Conservation (phyloP, 2,888 invertebrate genomes). For the Chironomus riparius region DNA sequence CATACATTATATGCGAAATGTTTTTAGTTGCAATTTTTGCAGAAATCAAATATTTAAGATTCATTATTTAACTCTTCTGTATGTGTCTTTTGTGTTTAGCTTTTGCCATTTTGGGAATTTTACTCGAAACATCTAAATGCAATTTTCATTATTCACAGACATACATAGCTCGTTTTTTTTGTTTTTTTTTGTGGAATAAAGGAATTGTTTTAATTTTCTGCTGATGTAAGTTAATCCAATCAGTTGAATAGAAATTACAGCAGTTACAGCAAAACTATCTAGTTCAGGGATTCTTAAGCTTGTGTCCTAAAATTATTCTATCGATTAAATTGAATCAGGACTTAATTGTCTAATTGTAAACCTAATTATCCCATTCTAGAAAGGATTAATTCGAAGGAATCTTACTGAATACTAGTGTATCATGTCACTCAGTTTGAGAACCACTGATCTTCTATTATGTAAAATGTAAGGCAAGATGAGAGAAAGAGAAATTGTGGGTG, state of each 20-base stretch:
- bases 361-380: too few relatives aligned
- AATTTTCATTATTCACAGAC: background rate
- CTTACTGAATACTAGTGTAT: too few relatives aligned
- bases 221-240: slow-evolving; percentile 4
- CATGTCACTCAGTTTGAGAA: too few relatives aligned
- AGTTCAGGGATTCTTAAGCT: background rate
- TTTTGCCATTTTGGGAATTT: background rate
- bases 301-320: too few relatives aligned
- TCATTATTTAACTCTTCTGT: background rate
- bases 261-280: background rate
- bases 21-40: background rate
- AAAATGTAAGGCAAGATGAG: too few relatives aligned
- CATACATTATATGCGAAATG: background rate
- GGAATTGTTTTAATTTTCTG: slow-evolving; percentile 5
- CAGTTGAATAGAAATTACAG: background rate
- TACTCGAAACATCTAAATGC: background rate
- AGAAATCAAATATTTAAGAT: background rate
- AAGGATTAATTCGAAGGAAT: too few relatives aligned
- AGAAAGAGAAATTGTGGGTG: background rate
- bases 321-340: too few relatives aligned
- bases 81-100: background rate
- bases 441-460: too few relatives aligned
- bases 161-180: background rate
- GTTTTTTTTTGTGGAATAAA: background rate
- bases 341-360: too few relatives aligned